A percentile compares a stretch with the other conserved stretches of the same genome.
Evolutionary conservation across 37 sponge, comb jelly and placozoan species (phyloP).

Genomic region (Hexactinellida sp.): DNA sequence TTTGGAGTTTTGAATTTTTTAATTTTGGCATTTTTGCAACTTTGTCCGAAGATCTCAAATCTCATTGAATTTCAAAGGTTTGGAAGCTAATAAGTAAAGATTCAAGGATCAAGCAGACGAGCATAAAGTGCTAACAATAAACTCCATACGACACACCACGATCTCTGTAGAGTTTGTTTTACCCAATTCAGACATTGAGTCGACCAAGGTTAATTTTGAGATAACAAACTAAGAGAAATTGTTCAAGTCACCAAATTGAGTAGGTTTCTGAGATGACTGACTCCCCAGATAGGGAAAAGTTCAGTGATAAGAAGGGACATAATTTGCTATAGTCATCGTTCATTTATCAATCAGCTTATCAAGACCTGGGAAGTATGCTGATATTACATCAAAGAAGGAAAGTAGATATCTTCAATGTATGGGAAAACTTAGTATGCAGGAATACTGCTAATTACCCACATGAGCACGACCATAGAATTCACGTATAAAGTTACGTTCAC

Average conservation of each 20-base stretch:
- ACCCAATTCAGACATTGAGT: neutral
- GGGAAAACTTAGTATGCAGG: neutral
- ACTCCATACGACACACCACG: neutral
- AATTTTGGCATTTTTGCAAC: neutral
- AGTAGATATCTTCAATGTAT: neutral
- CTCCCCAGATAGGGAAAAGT: neutral
- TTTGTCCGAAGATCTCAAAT: neutral
- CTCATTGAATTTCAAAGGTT: neutral
- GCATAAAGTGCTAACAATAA: neutral
- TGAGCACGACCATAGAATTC: neutral
- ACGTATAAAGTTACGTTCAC: too few relatives aligned
- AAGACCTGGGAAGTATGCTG: neutral
- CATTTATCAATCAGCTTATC: neutral
- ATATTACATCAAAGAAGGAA: neutral
- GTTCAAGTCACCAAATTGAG: neutral
- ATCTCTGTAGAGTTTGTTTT: too few relatives aligned
- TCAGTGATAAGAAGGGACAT: neutral
- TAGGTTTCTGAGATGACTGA: neutral
- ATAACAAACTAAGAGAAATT: neutral
- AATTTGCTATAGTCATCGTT: neutral
- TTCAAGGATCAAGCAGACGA: neutral
- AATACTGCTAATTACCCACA: neutral
- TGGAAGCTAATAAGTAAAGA: neutral
- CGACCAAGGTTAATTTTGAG: neutral
- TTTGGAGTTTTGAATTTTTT: neutral